Evolutionary conservation across 2,888 invertebrate genomes (phyloP).

Genomic region (Anorthoa munda): DNA sequence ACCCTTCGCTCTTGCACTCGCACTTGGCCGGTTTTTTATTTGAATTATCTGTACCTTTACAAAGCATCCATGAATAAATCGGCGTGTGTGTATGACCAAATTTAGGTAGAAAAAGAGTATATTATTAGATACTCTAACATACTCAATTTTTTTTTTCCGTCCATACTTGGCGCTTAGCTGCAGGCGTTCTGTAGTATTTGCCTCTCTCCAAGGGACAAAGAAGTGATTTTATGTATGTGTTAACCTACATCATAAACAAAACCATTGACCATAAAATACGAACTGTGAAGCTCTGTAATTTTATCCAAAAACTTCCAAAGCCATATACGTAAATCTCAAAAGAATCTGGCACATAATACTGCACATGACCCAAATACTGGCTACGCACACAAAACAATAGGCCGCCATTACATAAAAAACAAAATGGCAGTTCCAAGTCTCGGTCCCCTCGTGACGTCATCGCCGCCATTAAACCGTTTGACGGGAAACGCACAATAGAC

Average conservation of each 20-base stretch:
- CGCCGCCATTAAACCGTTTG: conserved; percentile 56
- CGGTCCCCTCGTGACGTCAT: conserved; percentile 49
- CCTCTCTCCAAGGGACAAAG: no score
- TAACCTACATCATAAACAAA: neutral
- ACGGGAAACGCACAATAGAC: conserved; percentile 49
- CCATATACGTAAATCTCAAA: neutral
- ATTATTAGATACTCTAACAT: no score
- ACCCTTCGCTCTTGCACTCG: no score
- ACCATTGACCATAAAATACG: neutral
- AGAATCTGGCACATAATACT: neutral
- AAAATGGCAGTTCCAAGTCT: conserved; percentile 44
- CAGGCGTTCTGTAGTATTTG: no score
- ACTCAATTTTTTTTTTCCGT: no score
- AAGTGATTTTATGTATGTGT: no score
- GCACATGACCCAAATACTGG: conserved; percentile 13
- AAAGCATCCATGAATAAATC: neutral
- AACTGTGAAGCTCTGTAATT: neutral
- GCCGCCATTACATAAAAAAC: conserved; percentile 44
- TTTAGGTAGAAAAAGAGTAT: no score
- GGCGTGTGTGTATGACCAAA: no score
- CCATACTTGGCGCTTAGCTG: no score
- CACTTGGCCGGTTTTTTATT: no score
- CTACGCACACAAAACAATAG: conserved; percentile 46
- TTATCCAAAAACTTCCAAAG: neutral
- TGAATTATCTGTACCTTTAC: no score